Conservation (phyloP, 1,140 invertebrate genomes). For the Drosophila orena region DNA sequence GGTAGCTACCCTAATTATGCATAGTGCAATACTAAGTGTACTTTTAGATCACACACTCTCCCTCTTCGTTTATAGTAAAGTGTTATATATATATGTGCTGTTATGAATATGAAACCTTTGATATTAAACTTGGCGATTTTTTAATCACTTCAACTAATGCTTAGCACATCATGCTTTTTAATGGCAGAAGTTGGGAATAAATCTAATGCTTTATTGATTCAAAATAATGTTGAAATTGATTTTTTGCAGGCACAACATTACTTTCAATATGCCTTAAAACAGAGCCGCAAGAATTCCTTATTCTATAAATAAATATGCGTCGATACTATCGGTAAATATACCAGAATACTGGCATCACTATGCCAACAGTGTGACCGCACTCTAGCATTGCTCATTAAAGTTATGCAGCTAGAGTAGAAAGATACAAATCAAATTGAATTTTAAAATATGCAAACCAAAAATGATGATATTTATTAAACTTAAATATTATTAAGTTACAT, state of each 20-base stretch:
- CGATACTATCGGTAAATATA: too few relatives aligned
- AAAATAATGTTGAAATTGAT: not conserved
- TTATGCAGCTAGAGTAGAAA: too few relatives aligned
- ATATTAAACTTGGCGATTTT: conserved; percentile 24
- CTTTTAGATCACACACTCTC: conserved; percentile 13
- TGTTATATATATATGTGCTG: conserved; percentile 30
- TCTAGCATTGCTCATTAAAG: not conserved
- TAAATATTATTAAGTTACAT: too few relatives aligned
- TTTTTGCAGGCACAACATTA: too few relatives aligned
- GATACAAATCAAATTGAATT: too few relatives aligned
- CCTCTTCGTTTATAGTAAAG: conserved; percentile 34
- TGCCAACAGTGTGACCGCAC: not conserved
- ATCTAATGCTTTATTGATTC: not conserved
- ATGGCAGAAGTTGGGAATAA: not conserved
- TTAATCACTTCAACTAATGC: conserved; percentile 1
- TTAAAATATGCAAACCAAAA: too few relatives aligned
- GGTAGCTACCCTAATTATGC: conserved; percentile 21
- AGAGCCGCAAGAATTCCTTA: too few relatives aligned
- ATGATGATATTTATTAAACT: too few relatives aligned
- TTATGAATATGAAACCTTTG: conserved; percentile 32
- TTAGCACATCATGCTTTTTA: not conserved
- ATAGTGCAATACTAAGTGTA: conserved; percentile 19
- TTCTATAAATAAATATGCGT: too few relatives aligned
- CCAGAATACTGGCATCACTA: too few relatives aligned
- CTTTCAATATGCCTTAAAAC: too few relatives aligned